These are phyloP conservation scores for Abrostola tripartita DNA, from an alignment of 2,888 invertebrate species.

Conservation along the genomic window DNA sequence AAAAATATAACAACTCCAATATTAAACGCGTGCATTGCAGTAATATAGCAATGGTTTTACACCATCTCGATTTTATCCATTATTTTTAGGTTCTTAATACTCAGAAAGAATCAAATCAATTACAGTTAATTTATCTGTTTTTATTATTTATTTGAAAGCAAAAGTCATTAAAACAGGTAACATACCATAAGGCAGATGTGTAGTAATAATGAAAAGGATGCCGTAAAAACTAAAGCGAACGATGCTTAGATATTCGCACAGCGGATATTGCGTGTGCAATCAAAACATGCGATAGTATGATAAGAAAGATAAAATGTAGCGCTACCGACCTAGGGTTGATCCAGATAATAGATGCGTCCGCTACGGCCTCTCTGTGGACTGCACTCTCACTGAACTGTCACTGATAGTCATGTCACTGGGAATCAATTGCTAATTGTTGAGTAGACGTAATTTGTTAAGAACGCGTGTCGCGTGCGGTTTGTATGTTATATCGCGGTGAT, in stretches of 20 bases:
- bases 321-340: constrained; percentile 82
- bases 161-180: constrained; percentile 6
- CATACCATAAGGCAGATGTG: constrained; percentile 5
- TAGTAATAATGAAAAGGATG: constrained; percentile 29
- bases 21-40: too few species aligned
- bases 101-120: too few species aligned
- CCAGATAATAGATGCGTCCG: constrained; percentile 69
- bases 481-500: constrained; percentile 36
- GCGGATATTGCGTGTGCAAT: constrained; percentile 73
- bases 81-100: too few species aligned
- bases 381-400: constrained; percentile 81
- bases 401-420: constrained; percentile 74
- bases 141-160: background rate
- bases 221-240: constrained; percentile 28
- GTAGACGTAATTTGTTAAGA: constrained; percentile 44
- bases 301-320: constrained; percentile 75
- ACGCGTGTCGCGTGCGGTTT: constrained; percentile 57
- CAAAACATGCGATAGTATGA: constrained; percentile 73
- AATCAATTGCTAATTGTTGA: constrained; percentile 15
- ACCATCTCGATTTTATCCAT: too few species aligned
- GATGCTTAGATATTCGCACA: constrained; percentile 69
- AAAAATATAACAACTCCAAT: too few species aligned
- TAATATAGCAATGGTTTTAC: too few species aligned
- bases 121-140: too few species aligned
- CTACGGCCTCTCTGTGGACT: constrained; percentile 42